Percentiles rank a stretch among this genome's conserved stretches.
Evolutionary conservation across 2,888 invertebrate species (phyloP).

Genomic region (Eudasyphora cyanicolor): DNA sequence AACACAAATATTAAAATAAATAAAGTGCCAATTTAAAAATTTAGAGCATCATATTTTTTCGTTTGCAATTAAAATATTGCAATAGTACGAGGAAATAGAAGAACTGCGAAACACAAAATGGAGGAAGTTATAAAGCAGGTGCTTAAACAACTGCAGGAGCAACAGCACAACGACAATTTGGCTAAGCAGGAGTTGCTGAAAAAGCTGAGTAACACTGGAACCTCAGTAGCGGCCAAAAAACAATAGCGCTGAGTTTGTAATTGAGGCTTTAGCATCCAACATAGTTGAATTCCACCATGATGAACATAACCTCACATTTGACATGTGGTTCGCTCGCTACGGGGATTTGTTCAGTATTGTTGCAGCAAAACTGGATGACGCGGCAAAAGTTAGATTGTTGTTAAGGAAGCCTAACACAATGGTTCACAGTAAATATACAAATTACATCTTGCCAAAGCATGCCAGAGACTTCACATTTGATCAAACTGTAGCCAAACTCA

Average conservation of each 20-base stretch:
- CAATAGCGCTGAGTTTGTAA: slow-evolving; percentile 38
- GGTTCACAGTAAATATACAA: slow-evolving; percentile 53
- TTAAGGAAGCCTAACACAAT: slow-evolving; percentile 54
- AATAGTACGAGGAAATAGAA: not conserved
- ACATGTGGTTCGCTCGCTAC: slow-evolving; percentile 54
- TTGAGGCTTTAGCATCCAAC: slow-evolving; percentile 56
- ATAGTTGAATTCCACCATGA: slow-evolving; percentile 58
- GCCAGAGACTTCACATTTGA: slow-evolving; percentile 51
- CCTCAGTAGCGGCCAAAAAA: not conserved
- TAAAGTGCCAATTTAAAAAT: too few species aligned
- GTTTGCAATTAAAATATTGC: not conserved
- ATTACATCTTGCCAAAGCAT: slow-evolving; percentile 63
- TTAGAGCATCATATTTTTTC: not conserved
- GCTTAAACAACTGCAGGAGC: not conserved
- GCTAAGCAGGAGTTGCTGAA: slow-evolving; percentile 34
- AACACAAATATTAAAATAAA: too few species aligned
- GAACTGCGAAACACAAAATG: not conserved
- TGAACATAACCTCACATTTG: slow-evolving; percentile 59
- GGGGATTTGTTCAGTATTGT: slow-evolving; percentile 58
- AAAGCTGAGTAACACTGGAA: not conserved
- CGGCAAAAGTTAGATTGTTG: slow-evolving; percentile 59
- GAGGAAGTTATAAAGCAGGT: not conserved
- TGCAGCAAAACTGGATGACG: slow-evolving; percentile 53
- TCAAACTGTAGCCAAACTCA: slow-evolving; percentile 50
- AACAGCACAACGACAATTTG: too few species aligned